Evolutionary conservation across 2,888 invertebrate genomes (phyloP), one percentile per base, ranked within the genome.

Genomic region (Endomychus coccineus): DNA sequence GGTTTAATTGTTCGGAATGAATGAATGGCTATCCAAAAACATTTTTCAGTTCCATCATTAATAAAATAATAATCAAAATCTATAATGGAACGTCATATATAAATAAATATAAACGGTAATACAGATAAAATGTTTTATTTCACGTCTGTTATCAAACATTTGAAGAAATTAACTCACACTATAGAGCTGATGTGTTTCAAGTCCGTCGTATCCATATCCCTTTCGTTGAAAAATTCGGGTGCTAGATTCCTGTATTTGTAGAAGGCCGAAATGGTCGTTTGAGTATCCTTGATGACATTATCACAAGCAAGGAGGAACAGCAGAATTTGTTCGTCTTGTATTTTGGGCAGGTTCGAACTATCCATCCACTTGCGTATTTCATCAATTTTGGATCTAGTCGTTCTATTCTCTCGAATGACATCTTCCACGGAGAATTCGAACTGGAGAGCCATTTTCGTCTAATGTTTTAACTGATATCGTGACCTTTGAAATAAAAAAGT

Each of bases 261-360:
- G 61, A 77, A 81, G 36, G 69, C 70, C 48, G 73, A 70, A 49
- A 83, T 76, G 50, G 80, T 81, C 4, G 55, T 61, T 54, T 75
- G 75, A 1, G 75, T 74, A 32, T 68, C 71, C 15, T 75, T 74
- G 48, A 74, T 51, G 24, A 77, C 67, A 37, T 71, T 76, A 43
- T 75, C 71, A 58, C 80, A 80, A 28, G 80, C 78, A 51, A 79
- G 71, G 46, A 78, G 71, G 54, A 81, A 81, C 27, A 78, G 59
- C 16, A 76, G 70, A 36, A 81, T 64, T 57, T 79, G 78, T 59
- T 79, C 77, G 47, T 75, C 71, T 19, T 71, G 71, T 51, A 64
- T 37, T 21, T 42, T 32, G 0, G 64, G 64, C 16, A 61, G 46
- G 11, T 44, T 45, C 11, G 43, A 45, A 33, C 46, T 29, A 39